These are phyloP conservation scores for Hydrozoanthus tunicans DNA, from an alignment of 64 coral and sea anemone species.

Conservation along the genomic window DNA sequence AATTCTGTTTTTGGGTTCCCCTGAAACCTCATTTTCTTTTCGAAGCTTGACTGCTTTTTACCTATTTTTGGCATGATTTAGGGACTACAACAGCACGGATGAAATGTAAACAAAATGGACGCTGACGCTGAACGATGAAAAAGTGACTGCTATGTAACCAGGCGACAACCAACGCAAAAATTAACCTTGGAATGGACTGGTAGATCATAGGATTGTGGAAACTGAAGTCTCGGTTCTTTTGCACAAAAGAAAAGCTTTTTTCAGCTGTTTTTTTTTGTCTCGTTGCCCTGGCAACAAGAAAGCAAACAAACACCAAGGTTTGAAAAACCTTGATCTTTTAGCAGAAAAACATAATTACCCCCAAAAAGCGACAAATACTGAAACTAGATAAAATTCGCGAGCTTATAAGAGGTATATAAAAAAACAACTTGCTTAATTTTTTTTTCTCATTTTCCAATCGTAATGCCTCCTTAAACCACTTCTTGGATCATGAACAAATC, in stretches of 20 bases:
- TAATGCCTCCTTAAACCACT: no score
- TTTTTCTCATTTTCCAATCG: no score
- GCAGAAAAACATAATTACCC: not conserved
- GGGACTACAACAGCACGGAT: not conserved
- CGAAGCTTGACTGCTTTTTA: not conserved
- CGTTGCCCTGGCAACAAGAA: not conserved
- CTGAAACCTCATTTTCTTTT: not conserved
- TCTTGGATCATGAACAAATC: no score
- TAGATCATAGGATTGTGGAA: not conserved
- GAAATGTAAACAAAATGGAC: not conserved
- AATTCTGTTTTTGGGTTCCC: slow-evolving; percentile 10
- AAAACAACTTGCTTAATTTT: no score
- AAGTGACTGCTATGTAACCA: not conserved
- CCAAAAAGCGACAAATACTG: not conserved
- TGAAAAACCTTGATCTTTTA: not conserved
- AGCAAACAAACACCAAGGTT: not conserved
- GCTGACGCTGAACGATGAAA: not conserved
- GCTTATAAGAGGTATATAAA: no score
- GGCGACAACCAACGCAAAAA: not conserved
- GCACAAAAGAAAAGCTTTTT: not conserved
- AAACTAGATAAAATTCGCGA: not conserved
- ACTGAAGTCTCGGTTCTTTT: not conserved
- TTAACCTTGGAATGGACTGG: not conserved
- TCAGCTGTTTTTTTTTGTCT: not conserved
- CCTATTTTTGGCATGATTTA: not conserved